These are phyloP conservation scores for Microplitis deprimator DNA, from an alignment of 2,888 invertebrate species.

Conservation along the genomic window DNA sequence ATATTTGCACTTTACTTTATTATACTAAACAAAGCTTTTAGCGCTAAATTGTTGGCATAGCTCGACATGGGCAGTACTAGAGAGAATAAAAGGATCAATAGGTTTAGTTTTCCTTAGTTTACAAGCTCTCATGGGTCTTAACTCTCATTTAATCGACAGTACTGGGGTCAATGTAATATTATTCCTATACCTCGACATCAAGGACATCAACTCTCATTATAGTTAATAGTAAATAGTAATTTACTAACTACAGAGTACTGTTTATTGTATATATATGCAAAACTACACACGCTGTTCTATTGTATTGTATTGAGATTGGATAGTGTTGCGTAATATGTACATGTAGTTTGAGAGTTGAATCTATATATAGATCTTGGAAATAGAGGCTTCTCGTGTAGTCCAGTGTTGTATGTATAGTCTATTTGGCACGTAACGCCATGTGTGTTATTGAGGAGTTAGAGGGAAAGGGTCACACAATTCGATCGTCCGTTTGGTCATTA, in stretches of 20 bases:
- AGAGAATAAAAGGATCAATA: constrained; percentile 40
- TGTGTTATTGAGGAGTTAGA: constrained; percentile 18
- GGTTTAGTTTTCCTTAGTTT: constrained; percentile 41
- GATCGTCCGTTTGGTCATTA: constrained; percentile 42
- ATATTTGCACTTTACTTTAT: background rate
- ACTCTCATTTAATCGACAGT: constrained; percentile 46
- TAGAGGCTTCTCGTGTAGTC: background rate
- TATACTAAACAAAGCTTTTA: background rate
- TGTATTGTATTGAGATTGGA: background rate
- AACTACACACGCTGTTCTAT: background rate
- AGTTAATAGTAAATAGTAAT: background rate
- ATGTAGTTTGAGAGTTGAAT: no score
- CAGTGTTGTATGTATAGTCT: background rate
- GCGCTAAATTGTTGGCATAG: background rate
- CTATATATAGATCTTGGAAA: background rate
- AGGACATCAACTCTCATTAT: background rate
- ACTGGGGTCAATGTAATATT: constrained; percentile 47
- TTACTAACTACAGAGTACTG: background rate
- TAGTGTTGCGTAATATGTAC: constrained; percentile 4
- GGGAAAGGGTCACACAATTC: constrained; percentile 34
- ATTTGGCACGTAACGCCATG: constrained; percentile 33
- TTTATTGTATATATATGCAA: background rate
- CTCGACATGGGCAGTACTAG: background rate
- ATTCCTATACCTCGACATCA: background rate
- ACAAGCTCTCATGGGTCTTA: constrained; percentile 47